These are phyloP conservation scores for Podarcis muralis DNA, from an alignment of 2,113 vertebrate genomes.

Conservation along the genomic window DNA sequence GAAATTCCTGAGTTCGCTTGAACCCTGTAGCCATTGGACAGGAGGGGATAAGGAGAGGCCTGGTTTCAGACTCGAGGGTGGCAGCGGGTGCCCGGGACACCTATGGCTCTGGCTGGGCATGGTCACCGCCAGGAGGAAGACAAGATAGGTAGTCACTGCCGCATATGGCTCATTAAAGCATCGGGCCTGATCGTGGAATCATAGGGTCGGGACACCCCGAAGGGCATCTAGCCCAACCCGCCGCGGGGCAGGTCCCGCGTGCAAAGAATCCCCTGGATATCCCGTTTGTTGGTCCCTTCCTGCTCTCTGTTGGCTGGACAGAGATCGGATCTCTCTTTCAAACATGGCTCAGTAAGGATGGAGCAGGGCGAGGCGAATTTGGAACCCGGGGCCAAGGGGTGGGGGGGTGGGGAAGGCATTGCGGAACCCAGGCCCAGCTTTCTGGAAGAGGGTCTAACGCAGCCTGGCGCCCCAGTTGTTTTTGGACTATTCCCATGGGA, in stretches of 20 bases:
- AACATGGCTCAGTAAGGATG: not conserved
- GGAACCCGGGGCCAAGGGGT: not conserved
- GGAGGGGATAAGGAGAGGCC: not conserved
- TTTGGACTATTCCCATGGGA: no score
- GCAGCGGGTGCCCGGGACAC: not conserved
- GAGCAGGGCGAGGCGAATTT: not conserved
- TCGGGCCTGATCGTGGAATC: no score
- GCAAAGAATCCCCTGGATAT: not conserved
- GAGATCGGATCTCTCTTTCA: not conserved
- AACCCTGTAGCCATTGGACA: not conserved
- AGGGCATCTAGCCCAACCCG: no score
- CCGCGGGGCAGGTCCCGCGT: no score
- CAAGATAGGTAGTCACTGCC: not conserved
- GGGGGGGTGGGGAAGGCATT: no score
- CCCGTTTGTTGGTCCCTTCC: not conserved
- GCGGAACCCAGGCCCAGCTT: not conserved
- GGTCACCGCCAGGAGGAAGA: not conserved
- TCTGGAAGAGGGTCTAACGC: not conserved
- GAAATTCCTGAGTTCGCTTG: not conserved
- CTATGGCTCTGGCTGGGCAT: not conserved
- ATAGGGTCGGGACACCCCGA: no score
- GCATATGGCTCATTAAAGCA: not conserved
- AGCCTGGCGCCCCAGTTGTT: no score
- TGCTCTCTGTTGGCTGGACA: not conserved
- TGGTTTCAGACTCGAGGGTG: not conserved